These are phyloP conservation scores for Macrostomum lignano DNA, from an alignment of 1,140 invertebrate genomes.

Conservation along the genomic window DNA sequence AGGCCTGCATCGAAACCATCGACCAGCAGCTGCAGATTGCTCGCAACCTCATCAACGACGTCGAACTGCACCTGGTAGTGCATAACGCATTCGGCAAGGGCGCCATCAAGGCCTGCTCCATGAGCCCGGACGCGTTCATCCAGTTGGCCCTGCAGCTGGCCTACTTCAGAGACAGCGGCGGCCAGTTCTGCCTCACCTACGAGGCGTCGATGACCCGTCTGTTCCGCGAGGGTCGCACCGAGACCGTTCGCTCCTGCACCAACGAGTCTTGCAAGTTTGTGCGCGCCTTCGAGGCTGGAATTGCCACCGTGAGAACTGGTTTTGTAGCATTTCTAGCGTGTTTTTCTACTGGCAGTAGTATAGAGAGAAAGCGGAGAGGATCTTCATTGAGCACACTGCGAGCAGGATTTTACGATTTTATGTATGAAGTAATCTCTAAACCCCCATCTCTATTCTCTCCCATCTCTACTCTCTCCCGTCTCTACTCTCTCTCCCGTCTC, in stretches of 20 bases:
- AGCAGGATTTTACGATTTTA: neutral
- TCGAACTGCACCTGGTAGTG: too few species aligned
- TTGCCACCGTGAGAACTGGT: slow-evolving; percentile 16
- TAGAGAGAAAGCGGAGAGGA: neutral
- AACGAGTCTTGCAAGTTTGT: slow-evolving; percentile 69
- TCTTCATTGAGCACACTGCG: neutral
- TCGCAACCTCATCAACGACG: too few species aligned
- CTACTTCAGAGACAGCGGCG: slow-evolving; percentile 37
- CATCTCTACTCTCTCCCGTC: too few species aligned
- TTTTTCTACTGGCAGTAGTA: neutral
- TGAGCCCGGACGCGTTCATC: slow-evolving; percentile 28
- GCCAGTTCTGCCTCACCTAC: slow-evolving; percentile 72
- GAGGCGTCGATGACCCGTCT: slow-evolving; percentile 91
- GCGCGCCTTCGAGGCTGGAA: slow-evolving; percentile 48
- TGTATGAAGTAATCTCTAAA: neutral
- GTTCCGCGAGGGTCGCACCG: slow-evolving; percentile 76
- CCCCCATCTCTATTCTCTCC: neutral
- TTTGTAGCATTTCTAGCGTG: neutral
- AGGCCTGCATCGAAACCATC: too few species aligned
- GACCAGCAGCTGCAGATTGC: too few species aligned
- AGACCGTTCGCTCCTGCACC: slow-evolving; percentile 81
- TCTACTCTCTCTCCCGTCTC: neutral
- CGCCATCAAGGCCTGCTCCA: slow-evolving; percentile 20
- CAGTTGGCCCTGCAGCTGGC: slow-evolving; percentile 18
- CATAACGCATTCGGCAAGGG: slow-evolving; percentile 33